These are phyloP conservation scores for Anastrepha obliqua DNA, from an alignment of 1,140 invertebrate genomes.

Conservation along the genomic window DNA sequence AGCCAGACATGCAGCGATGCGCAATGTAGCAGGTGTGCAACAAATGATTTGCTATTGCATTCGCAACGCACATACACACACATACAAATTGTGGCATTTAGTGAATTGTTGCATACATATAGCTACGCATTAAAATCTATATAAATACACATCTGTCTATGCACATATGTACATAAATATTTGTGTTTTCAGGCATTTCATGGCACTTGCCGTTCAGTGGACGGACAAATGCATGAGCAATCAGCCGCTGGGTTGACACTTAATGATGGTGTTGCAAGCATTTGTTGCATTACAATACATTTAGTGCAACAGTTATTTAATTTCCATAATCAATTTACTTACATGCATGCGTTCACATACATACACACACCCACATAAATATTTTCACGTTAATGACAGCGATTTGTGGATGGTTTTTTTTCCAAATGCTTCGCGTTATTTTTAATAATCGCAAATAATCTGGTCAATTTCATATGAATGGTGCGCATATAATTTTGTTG, in stretches of 20 bases:
- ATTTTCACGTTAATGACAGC: constrained; percentile 20
- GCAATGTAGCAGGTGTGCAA: neutral
- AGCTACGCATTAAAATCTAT: neutral
- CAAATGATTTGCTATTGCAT: constrained; percentile 15
- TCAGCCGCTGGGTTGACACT: neutral
- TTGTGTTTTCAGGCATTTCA: neutral
- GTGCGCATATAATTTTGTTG: neutral
- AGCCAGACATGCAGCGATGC: neutral
- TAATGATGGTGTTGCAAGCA: neutral
- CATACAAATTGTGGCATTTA: constrained; percentile 26
- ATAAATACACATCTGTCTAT: neutral
- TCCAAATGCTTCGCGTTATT: neutral
- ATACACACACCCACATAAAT: neutral
- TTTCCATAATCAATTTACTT: constrained; percentile 34
- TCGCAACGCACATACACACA: neutral
- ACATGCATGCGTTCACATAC: neutral
- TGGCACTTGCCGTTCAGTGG: neutral
- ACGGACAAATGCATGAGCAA: neutral
- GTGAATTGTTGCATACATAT: constrained; percentile 17
- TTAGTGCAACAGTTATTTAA: constrained; percentile 39
- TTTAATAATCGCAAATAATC: constrained; percentile 30
- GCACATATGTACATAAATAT: neutral
- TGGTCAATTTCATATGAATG: neutral
- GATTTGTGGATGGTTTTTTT: neutral
- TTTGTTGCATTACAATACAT: constrained; percentile 21